Evolutionary conservation across 2,113 vertebrate genomes (phyloP).

Genomic region (Megalops atlanticus): DNA sequence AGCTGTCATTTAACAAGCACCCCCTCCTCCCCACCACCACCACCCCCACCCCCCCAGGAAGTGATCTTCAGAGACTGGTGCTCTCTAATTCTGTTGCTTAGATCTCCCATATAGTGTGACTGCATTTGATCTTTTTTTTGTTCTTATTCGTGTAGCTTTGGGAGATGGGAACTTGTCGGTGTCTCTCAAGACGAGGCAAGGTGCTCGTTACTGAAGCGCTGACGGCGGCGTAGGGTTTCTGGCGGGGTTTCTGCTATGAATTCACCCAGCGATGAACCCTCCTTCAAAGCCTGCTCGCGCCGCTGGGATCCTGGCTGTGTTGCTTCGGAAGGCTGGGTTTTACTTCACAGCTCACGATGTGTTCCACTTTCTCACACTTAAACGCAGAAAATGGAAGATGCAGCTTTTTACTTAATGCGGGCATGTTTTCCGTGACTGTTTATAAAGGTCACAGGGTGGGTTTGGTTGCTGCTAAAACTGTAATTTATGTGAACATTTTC

Average conservation of each 20-base stretch:
- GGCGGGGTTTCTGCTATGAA: constrained; percentile 10
- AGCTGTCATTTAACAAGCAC: constrained; percentile 27
- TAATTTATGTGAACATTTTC: not conserved
- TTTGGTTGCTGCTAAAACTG: too few relatives aligned
- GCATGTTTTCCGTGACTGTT: too few relatives aligned
- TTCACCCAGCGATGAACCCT: not conserved
- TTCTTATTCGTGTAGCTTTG: not conserved
- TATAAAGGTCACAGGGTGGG: too few relatives aligned
- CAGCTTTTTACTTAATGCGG: too few relatives aligned
- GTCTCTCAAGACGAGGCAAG: constrained; percentile 7
- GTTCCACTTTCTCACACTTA: too few relatives aligned
- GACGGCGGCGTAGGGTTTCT: not conserved
- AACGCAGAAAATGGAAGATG: too few relatives aligned
- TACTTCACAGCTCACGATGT: not conserved
- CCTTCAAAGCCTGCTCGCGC: constrained; percentile 1
- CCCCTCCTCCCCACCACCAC: not conserved
- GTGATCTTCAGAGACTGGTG: not conserved
- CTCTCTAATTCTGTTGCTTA: not conserved
- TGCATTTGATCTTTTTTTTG: constrained; percentile 31
- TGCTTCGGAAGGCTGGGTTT: not conserved
- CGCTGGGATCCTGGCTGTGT: constrained; percentile 17
- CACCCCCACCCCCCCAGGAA: not conserved
- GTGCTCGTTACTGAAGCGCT: constrained; percentile 1
- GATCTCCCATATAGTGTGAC: constrained; percentile 12
- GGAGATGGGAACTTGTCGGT: not conserved